A percentile compares a stretch with the other conserved stretches of the same genome.
Conservation (phyloP, 2,113 vertebrate species). For the Eudyptes chrysolophus region DNA sequence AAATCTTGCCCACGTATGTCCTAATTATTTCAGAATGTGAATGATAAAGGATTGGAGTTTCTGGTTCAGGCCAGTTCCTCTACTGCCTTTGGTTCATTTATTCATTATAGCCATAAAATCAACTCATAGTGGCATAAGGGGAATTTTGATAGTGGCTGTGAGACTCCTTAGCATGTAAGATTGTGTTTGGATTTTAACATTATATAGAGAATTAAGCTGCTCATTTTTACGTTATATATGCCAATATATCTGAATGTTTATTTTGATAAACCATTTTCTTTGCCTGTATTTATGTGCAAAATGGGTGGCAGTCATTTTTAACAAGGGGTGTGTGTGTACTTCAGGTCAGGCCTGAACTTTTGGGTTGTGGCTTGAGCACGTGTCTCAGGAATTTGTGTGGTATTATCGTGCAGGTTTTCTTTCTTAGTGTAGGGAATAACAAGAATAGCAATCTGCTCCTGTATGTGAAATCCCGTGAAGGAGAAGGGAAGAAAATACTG, state of each 20-base stretch:
- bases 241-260: neutral
- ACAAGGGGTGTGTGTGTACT: neutral
- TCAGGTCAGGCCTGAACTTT: neutral
- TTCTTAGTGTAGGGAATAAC: neutral
- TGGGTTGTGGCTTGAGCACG: neutral
- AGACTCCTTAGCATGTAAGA: neutral
- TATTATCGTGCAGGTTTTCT: neutral
- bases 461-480: neutral
- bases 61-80: neutral
- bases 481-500: neutral
- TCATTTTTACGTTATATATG: neutral
- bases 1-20: neutral
- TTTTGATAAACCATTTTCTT: neutral
- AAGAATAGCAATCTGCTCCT: neutral
- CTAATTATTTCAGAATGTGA: constrained; percentile 1
- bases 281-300: neutral
- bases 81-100: neutral
- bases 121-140: neutral
- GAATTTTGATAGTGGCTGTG: constrained; percentile 2
- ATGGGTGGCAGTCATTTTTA: neutral
- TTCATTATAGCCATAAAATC: neutral
- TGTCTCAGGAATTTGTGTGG: neutral
- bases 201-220: neutral
- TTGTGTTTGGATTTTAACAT: neutral
- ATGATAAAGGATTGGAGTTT: neutral